Evolutionary conservation across 2,797 vertebrate genomes (phyloP), one percentile per base, ranked within the genome.

Genomic region (Lepus townsendii): DNA sequence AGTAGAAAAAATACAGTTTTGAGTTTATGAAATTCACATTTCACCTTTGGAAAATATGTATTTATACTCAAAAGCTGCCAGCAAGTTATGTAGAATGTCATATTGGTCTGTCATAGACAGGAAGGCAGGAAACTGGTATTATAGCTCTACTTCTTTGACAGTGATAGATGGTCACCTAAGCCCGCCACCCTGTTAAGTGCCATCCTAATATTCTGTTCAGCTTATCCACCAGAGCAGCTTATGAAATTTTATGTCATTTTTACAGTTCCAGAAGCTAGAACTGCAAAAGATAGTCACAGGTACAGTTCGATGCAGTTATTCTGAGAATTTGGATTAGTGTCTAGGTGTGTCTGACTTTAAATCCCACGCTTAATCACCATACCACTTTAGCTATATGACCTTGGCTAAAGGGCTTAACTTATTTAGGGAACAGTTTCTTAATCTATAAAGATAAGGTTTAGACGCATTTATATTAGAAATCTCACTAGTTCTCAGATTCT

Each of bases 11-110:
- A 27, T 57, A 69, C 7, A 8, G 32, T 75, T 95, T 94, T 75
- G 27, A 92, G 72, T 88, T 92, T 92, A 38, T 47, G 27, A 88
- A 32, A 84, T 66, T 88, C 13, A 71, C 11, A 20, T 71, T 47
- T 47, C 42, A 47, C 42, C 42, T 47, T 57, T 22, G 16, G 60
- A 63, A 95, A 69, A 66, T 86, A 52, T 7, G 1, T 75, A 35
- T 80, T 90, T 95, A 79, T 54, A 86, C 27, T 88, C 47, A 84
- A 73, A 90, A 82, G n/a, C 11, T 24, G 57, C 12, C 66, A 77
- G n/a, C 24, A 90, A 76, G 32, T 84, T 27, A 60, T 6, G 4
- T 11, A 68, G 65, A 87, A 3, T 50, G 35, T 83, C 32, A 24
- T 89, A 11, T 77, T 66, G 26, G 30, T 73, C 17, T 65, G 38